Conservation (phyloP, 2,113 vertebrate species). For the Psettodes erumei region DNA sequence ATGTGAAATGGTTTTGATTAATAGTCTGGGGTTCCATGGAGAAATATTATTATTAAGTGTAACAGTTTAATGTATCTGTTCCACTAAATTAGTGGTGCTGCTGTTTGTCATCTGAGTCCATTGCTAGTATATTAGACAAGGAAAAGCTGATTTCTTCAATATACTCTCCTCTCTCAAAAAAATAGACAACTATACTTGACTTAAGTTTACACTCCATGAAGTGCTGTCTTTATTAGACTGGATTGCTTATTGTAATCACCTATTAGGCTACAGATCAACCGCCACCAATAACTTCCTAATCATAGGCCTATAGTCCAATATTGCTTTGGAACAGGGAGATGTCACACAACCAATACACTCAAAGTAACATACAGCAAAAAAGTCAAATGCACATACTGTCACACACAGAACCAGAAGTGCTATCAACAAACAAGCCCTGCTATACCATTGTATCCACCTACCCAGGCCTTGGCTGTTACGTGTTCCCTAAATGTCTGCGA, state of each 20-base stretch:
- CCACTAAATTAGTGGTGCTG: conserved; percentile 39
- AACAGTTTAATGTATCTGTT: conserved; percentile 43
- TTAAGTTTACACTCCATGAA: conserved; percentile 3
- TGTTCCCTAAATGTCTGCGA: conserved; percentile 73
- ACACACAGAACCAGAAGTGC: conserved; percentile 32
- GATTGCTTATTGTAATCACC: not conserved
- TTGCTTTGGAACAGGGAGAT: conserved; percentile 9
- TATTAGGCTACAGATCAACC: conserved; percentile 19
- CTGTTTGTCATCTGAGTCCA: conserved; percentile 41
- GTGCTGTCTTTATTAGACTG: not conserved
- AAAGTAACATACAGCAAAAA: conserved; percentile 7
- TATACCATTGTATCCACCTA: conserved; percentile 61
- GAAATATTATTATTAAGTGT: conserved; percentile 52
- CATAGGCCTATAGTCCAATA: conserved; percentile 2
- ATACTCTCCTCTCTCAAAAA: not conserved
- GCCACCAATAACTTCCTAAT: conserved; percentile 3
- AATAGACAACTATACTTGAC: conserved; percentile 9
- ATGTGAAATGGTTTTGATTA: conserved; percentile 60
- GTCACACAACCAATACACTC: conserved; percentile 12
- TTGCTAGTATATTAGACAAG: not conserved
- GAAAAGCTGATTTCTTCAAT: conserved; percentile 4
- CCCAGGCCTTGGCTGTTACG: conserved; percentile 55
- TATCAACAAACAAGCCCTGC: conserved; percentile 45
- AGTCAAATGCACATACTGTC: conserved; percentile 4
- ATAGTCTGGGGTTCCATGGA: conserved; percentile 47